These are phyloP conservation scores for Bombus affinis DNA, from an alignment of 1,140 invertebrate genomes.

Conservation along the genomic window DNA sequence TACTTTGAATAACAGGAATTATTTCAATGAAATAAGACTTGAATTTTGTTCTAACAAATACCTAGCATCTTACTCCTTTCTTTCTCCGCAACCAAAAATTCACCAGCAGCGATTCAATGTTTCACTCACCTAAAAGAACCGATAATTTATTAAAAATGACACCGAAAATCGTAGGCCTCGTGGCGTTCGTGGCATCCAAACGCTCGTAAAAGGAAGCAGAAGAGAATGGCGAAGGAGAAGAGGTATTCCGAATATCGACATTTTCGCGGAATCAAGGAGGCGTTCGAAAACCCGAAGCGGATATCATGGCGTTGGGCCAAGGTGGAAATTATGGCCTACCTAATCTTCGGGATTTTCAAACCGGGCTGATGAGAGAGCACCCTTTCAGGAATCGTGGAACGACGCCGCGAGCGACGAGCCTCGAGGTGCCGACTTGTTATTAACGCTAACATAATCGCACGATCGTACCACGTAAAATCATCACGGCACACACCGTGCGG, in stretches of 20 bases:
- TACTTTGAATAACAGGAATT: no score
- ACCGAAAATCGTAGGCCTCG: neutral
- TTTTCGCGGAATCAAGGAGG: constrained; percentile 5
- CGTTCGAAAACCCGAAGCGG: neutral
- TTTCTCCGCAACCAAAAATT: neutral
- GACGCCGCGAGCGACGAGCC: constrained; percentile 36
- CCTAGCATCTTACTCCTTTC: no score
- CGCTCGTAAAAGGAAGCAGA: neutral
- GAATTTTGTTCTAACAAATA: no score
- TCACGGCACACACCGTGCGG: neutral
- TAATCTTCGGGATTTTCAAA: constrained; percentile 59
- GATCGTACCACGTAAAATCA: constrained; percentile 62
- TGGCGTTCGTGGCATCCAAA: neutral
- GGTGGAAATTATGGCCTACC: constrained; percentile 43
- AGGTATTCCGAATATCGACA: neutral
- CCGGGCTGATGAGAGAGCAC: neutral
- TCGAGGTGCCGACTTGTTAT: constrained; percentile 72
- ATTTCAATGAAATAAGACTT: no score
- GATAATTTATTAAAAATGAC: neutral
- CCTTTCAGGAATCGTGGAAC: constrained; percentile 25
- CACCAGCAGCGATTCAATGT: no score
- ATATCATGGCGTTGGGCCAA: neutral
- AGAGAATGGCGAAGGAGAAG: no score
- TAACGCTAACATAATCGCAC: constrained; percentile 70
- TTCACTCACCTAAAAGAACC: no score